Evolutionary conservation across 30 jellyfish, hydroid and myxozoan genomes (phyloP).

Genomic region (Turritopsis dohrnii): DNA sequence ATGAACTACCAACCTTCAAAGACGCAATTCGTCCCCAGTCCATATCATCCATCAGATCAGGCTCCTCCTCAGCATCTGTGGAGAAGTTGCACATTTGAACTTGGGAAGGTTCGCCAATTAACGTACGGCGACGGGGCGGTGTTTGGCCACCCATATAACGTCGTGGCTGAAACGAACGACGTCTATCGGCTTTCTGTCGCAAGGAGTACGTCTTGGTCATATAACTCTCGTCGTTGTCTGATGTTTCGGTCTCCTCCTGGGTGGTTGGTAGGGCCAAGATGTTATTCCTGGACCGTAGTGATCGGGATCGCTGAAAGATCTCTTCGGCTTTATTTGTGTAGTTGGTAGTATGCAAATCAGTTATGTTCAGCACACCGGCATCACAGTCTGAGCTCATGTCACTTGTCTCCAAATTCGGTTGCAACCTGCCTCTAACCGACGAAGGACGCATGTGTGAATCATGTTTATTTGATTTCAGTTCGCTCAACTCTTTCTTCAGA

Average conservation of each 20-base stretch:
- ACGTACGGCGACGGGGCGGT: slow-evolving; percentile 82
- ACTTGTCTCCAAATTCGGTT: background rate
- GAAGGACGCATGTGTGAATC: background rate
- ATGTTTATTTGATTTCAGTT: background rate
- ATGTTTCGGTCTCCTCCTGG: slow-evolving; percentile 25
- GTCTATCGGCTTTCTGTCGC: slow-evolving; percentile 29
- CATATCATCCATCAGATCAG: slow-evolving; percentile 61
- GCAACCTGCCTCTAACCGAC: background rate
- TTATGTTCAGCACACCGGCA: slow-evolving; percentile 14
- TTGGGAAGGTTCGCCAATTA: slow-evolving; percentile 56
- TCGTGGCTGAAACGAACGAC: slow-evolving; percentile 39
- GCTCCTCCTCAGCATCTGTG: slow-evolving; percentile 61
- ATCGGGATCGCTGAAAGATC: slow-evolving; percentile 37
- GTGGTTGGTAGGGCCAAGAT: slow-evolving; percentile 18
- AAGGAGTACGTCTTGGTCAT: slow-evolving; percentile 9
- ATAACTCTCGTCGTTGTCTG: slow-evolving; percentile 16
- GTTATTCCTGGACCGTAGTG: slow-evolving; percentile 19
- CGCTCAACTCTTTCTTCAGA: slow-evolving; percentile 17
- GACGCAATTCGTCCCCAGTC: slow-evolving; percentile 39
- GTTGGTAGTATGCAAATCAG: slow-evolving; percentile 6
- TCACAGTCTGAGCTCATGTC: slow-evolving; percentile 28
- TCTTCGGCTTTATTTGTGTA: slow-evolving; percentile 10
- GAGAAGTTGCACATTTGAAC: slow-evolving; percentile 42
- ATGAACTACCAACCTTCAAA: background rate
- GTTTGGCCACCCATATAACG: slow-evolving; percentile 78